Conservation (phyloP, 2,113 vertebrate genomes). For the Gopherus flavomarginatus region DNA sequence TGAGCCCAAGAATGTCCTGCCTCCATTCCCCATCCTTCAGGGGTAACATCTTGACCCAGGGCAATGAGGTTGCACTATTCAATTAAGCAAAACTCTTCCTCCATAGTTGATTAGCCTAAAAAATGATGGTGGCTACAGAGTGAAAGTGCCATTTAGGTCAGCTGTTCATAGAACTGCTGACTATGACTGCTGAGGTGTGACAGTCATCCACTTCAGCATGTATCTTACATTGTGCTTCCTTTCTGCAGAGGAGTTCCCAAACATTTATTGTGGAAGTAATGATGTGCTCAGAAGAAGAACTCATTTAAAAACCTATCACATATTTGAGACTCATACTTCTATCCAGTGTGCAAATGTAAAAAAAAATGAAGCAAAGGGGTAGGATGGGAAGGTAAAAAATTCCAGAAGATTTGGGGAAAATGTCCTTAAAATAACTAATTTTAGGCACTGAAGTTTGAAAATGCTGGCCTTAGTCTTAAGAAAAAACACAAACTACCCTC, state of each 20-base stretch:
- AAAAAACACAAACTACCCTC: not conserved
- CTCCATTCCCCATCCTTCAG: not conserved
- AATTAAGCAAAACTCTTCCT: not conserved
- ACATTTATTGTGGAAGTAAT: not conserved
- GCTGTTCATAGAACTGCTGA: not conserved
- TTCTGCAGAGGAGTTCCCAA: not conserved
- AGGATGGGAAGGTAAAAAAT: not conserved
- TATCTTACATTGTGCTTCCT: not conserved
- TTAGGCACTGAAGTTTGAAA: not conserved
- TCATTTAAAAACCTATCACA: not conserved
- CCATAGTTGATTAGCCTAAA: not conserved
- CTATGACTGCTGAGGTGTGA: not conserved
- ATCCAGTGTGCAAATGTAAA: not conserved
- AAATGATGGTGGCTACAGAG: not conserved
- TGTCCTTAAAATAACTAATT: not conserved
- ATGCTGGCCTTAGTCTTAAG: fast-evolving
- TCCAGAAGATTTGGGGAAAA: not conserved
- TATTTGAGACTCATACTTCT: not conserved
- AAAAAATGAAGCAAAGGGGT: not conserved
- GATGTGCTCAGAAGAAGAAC: not conserved
- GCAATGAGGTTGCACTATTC: not conserved
- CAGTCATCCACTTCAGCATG: not conserved
- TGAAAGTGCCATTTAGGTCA: not conserved
- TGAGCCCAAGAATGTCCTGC: not conserved
- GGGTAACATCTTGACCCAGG: not conserved